phyloP scores from a whole-genome alignment of 23 tunicate genomes.

The Halocynthia aurantium region DNA sequence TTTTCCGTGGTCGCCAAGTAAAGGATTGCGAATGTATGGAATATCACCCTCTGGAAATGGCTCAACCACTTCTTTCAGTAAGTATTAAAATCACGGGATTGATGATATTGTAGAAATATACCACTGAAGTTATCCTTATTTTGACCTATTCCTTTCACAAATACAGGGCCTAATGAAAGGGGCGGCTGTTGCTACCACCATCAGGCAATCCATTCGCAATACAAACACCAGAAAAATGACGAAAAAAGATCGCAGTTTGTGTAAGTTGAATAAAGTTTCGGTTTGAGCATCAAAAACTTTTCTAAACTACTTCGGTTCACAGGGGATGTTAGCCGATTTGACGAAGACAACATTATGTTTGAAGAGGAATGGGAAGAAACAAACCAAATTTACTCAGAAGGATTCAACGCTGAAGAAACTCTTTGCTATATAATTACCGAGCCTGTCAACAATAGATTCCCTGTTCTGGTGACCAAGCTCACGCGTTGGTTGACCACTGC shows the following conservation, averaged over 20 bases:
- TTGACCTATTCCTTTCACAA: no score
- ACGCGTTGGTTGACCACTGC: slow-evolving; percentile 12
- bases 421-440: not conserved
- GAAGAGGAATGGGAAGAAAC: slow-evolving; percentile 27
- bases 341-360: slow-evolving; percentile 24
- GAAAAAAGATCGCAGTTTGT: slow-evolving; percentile 2
- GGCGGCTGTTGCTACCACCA: slow-evolving; percentile 1
- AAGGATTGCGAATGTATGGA: not conserved
- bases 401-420: slow-evolving; percentile 10
- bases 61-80: not conserved
- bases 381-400: not conserved
- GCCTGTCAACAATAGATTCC: not conserved
- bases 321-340: slow-evolving; percentile 22
- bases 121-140: no score
- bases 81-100: not conserved
- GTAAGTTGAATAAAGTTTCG: not conserved
- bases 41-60: not conserved
- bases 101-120: no score
- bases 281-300: not conserved
- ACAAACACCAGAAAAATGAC: slow-evolving; percentile 1
- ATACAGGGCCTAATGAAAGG: not conserved
- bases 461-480: slow-evolving; percentile 6
- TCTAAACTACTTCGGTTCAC: not conserved
- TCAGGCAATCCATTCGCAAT: not conserved
- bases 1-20: slow-evolving; percentile 9